Evolutionary conservation across 1,140 invertebrate species (phyloP), one percentile per base, ranked within the genome.

Genomic region (Drosophila dunni): DNA sequence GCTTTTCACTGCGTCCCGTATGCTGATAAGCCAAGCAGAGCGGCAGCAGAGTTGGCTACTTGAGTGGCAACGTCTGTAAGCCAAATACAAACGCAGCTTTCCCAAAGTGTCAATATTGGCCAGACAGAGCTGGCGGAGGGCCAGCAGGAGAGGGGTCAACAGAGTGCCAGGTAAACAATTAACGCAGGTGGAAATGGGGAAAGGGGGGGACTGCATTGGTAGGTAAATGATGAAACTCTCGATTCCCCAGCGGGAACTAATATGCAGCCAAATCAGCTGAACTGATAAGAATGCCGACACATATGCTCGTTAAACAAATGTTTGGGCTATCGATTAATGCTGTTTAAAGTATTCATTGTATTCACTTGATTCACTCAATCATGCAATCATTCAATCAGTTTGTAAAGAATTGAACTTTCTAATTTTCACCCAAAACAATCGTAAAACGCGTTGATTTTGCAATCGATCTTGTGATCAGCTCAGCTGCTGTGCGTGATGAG

Each of bases 51-150:
- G 36, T 20, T n/a, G 36, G 66, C 79, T 78, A 83, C 80, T 81
- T 75, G 69, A 79, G 75, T 81, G 75, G 79, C 68, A 77, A 48
- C 68, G 56, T 70, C 67, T 68, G 66, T 29, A 64, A 70, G 42
- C 33, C 62, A 72, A 72, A 65, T 60, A 66, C 13, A 51, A 58
- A 17, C 62, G 62, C 81, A 85, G 79, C 83, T 86, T 86, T 86
- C 82, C 58, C 83, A 82, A 70, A 62, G 68, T 82, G 82, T 86
- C 83, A 82, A 88, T 71, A 88, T 38, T 46, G 62, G 24, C 20
- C 17, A 51, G 51, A 17, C 38, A 53, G 33, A 33, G 50, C 29
- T 53, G 13, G 34, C 34, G 33, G 34, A 48, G 42, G 10, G 38
- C 7, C 7, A 36, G 20, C n/a, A n/a, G 38, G n/a, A 13, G 33